These are phyloP conservation scores for Schizothorax lantsangensis DNA, from an alignment of 2,797 vertebrate species.

Conservation along the genomic window DNA sequence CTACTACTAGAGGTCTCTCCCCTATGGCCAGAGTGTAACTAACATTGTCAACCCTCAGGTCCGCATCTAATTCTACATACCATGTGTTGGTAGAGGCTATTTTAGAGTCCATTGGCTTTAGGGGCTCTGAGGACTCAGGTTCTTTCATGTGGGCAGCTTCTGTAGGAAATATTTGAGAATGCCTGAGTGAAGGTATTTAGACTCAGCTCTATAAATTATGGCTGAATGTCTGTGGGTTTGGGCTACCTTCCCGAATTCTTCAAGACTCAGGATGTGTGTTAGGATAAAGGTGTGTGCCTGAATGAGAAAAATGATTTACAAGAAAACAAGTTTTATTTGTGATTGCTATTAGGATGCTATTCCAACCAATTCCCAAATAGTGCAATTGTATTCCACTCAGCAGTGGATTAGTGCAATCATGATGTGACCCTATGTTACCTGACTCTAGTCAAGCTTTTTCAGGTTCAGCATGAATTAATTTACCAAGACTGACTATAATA, in stretches of 20 bases:
- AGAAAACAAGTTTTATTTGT: neutral
- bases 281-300: constrained; percentile 14
- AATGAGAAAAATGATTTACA: constrained; percentile 8
- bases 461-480: constrained; percentile 11
- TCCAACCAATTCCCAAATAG: constrained; percentile 43
- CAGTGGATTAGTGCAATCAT: constrained; percentile 18
- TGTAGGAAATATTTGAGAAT: constrained; percentile 51
- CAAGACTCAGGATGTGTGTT: neutral
- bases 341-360: constrained; percentile 23
- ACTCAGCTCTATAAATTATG: constrained; percentile 47
- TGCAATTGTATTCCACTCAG: constrained; percentile 21
- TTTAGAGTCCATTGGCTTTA: constrained; percentile 36
- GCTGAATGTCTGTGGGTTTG: constrained; percentile 47
- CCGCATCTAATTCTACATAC: neutral
- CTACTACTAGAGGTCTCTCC: neutral
- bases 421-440: neutral
- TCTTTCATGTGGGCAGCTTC: constrained; percentile 48
- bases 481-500: constrained; percentile 16
- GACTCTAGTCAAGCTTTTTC: constrained; percentile 8
- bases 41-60: neutral
- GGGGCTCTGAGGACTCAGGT: constrained; percentile 21
- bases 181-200: constrained; percentile 52
- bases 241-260: constrained; percentile 40
- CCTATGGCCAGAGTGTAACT: constrained; percentile 1
- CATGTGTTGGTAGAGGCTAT: neutral